Evolutionary conservation across 2,888 invertebrate species (phyloP).

Genomic region (Cephalotes varians): DNA sequence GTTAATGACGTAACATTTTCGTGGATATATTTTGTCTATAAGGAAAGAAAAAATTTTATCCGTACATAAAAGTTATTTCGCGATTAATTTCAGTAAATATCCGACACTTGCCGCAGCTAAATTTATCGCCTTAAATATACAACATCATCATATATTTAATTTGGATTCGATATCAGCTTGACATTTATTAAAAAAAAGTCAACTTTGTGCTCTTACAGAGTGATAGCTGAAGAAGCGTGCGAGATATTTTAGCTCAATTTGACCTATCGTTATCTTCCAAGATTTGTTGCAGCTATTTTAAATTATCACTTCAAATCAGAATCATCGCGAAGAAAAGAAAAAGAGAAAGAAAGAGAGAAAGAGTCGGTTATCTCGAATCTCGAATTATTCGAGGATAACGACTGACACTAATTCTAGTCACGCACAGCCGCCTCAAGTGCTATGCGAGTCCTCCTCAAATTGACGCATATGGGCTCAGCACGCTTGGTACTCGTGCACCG

Average conservation of each 20-base stretch:
- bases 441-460: constrained; percentile 43
- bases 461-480: constrained; percentile 29
- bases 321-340: background rate
- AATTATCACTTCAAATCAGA: background rate
- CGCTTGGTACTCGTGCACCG: constrained; percentile 37
- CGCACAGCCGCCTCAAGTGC: constrained; percentile 26
- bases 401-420: constrained; percentile 44
- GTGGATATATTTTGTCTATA: background rate
- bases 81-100: constrained; percentile 8
- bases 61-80: background rate
- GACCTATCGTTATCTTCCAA: background rate
- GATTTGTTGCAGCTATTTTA: background rate
- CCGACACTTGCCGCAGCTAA: background rate
- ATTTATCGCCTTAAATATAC: constrained; percentile 8
- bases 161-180: constrained; percentile 19
- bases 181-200: constrained; percentile 21
- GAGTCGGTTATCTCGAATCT: constrained; percentile 20
- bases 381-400: constrained; percentile 46
- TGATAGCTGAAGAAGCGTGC: constrained; percentile 9
- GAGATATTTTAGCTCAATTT: background rate
- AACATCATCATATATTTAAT: background rate
- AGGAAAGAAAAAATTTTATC: background rate
- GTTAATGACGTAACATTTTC: background rate
- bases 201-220: constrained; percentile 18
- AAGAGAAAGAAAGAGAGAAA: background rate